Percentiles rank a stretch among this genome's conserved stretches.
Conservation (phyloP, 2,797 vertebrate species). For the Anguilla obscura region DNA sequence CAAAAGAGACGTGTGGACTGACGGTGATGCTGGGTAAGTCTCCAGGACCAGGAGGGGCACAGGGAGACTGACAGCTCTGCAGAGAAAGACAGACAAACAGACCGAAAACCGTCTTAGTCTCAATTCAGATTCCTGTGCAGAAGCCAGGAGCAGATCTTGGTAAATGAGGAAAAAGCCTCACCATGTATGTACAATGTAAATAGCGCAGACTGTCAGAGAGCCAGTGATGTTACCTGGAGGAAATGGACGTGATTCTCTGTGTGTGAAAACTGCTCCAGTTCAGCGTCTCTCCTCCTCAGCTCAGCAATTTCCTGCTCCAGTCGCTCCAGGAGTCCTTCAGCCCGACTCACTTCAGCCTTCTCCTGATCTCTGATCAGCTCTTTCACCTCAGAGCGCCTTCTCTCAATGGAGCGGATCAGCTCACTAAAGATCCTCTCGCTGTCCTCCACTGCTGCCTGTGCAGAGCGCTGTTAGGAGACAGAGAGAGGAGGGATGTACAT, state of each 20-base stretch:
- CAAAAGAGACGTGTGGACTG: slow-evolving; percentile 20
- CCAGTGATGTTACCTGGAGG: slow-evolving; percentile 48
- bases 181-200: not conserved
- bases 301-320: slow-evolving; percentile 48
- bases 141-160: not conserved
- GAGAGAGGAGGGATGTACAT: not conserved
- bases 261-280: slow-evolving; percentile 44
- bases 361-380: slow-evolving; percentile 44
- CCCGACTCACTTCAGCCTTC: slow-evolving; percentile 35
- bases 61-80: slow-evolving; percentile 14
- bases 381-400: slow-evolving; percentile 40
- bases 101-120: not conserved
- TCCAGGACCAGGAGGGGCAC: not conserved
- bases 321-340: slow-evolving; percentile 20
- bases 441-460: slow-evolving; percentile 39
- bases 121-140: not conserved
- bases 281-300: slow-evolving; percentile 44
- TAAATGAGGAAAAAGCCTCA: not conserved
- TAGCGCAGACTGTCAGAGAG: slow-evolving; percentile 2
- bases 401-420: slow-evolving; percentile 43
- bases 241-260: slow-evolving; percentile 53
- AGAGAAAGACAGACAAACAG: not conserved
- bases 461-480: slow-evolving; percentile 36
- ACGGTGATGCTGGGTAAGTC: slow-evolving; percentile 11
- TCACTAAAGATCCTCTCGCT: slow-evolving; percentile 38